phyloP scores from a whole-genome alignment of 2,113 vertebrate genomes.

The Nycticryphes semicollaris region DNA sequence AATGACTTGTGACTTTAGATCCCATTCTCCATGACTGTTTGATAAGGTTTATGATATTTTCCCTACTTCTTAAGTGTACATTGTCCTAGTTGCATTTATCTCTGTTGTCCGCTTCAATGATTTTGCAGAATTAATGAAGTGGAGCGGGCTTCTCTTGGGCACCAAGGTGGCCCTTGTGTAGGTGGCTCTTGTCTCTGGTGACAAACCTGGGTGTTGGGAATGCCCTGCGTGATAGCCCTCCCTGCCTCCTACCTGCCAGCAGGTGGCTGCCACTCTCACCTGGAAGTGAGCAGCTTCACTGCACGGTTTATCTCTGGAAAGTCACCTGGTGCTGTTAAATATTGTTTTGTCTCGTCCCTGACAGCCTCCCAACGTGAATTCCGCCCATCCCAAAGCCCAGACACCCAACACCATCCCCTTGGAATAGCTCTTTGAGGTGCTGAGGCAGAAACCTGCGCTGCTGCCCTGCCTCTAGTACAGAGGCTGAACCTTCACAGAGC shows the following conservation, averaged over 20 bases:
- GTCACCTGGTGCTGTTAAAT: not conserved
- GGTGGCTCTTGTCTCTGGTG: rapidly evolving
- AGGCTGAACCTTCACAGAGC: rapidly evolving
- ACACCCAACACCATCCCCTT: rapidly evolving
- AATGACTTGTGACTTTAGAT: not conserved
- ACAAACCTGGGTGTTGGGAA: rapidly evolving
- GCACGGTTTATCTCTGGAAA: rapidly evolving
- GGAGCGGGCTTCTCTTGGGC: rapidly evolving
- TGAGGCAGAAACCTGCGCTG: rapidly evolving
- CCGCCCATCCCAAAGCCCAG: rapidly evolving
- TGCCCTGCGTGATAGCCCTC: not conserved
- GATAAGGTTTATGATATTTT: not conserved
- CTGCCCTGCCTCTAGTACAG: rapidly evolving
- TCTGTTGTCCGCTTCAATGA: not conserved
- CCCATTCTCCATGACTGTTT: not conserved
- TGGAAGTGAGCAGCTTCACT: rapidly evolving
- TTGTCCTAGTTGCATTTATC: not conserved
- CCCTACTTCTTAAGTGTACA: not conserved
- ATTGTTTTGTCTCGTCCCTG: rapidly evolving
- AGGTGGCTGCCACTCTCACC: constrained; percentile 18
- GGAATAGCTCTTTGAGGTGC: not conserved
- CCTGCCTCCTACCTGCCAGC: not conserved
- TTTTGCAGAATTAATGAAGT: not conserved
- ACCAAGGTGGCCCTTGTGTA: not conserved
- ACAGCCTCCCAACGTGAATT: rapidly evolving